phyloP scores from a whole-genome alignment of 1,140 invertebrate genomes.

The Saxidomus purpurata region DNA sequence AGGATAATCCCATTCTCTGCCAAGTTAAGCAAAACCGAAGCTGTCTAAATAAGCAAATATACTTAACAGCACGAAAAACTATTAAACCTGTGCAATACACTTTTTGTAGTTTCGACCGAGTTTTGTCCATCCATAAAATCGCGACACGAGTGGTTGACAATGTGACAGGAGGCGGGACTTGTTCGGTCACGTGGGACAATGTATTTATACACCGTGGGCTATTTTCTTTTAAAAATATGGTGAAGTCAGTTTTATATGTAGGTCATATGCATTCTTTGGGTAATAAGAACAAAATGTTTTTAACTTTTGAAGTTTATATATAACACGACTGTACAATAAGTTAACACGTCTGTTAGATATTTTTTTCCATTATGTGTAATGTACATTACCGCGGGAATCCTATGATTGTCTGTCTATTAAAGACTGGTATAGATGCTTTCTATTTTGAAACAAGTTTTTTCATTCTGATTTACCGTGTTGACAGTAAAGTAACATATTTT shows the following conservation, averaged over 20 bases:
- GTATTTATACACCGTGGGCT: constrained; percentile 47
- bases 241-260: not conserved
- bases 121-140: constrained; percentile 33
- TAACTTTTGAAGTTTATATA: too few relatives aligned
- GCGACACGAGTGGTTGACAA: constrained; percentile 63
- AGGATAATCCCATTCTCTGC: constrained; percentile 21
- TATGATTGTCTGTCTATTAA: too few relatives aligned
- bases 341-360: too few relatives aligned
- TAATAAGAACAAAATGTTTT: too few relatives aligned
- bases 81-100: constrained; percentile 35
- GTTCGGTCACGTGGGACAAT: constrained; percentile 9
- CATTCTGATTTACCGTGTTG: too few relatives aligned
- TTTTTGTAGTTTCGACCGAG: constrained; percentile 52
- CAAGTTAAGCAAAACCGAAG: not conserved
- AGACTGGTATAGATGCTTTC: too few relatives aligned
- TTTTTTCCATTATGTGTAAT: too few relatives aligned
- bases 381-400: too few relatives aligned
- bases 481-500: too few relatives aligned
- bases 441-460: too few relatives aligned
- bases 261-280: constrained; percentile 27
- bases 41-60: constrained; percentile 7
- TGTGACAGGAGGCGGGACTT: constrained; percentile 48
- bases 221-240: constrained; percentile 20
- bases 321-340: too few relatives aligned
- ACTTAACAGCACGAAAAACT: not conserved